Percentiles rank a stretch among this genome's conserved stretches.
These are phyloP conservation scores for Brachionus plicatilis DNA, from an alignment of 1,140 invertebrate genomes.

Conservation along the genomic window DNA sequence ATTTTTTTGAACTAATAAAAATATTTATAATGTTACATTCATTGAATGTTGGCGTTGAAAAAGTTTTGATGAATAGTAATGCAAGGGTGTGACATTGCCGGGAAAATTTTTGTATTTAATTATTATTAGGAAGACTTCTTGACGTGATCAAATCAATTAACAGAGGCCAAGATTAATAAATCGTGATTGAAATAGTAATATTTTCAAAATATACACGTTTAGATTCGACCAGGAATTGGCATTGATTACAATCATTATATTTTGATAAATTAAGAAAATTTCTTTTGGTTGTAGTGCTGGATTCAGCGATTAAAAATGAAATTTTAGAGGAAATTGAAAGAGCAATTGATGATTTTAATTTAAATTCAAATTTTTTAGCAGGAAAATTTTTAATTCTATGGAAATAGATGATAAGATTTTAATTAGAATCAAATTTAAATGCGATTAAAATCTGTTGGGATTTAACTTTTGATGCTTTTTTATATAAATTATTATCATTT, in stretches of 20 bases:
- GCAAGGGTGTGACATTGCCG: background rate
- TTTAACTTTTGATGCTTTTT: background rate
- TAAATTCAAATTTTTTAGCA: background rate
- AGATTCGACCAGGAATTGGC: background rate
- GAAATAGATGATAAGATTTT: background rate
- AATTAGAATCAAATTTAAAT: background rate
- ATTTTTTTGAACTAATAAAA: too few relatives aligned
- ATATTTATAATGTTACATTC: too few relatives aligned
- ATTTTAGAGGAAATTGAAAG: background rate
- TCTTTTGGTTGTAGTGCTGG: background rate
- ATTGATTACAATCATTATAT: background rate
- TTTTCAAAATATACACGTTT: background rate
- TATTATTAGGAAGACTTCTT: background rate
- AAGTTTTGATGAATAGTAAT: too few relatives aligned
- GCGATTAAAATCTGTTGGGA: background rate
- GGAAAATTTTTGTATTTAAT: background rate
- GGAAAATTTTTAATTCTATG: background rate
- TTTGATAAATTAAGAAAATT: background rate
- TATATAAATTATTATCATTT: background rate
- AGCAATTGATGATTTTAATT: background rate
- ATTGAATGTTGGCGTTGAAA: too few relatives aligned
- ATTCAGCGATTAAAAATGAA: background rate
- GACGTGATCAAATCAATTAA: background rate
- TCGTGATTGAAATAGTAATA: background rate
- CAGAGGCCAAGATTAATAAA: background rate